Base-by-base conservation (phyloP, 92 coral and sea anemone genomes). In the Actinernus sp. region DNA sequence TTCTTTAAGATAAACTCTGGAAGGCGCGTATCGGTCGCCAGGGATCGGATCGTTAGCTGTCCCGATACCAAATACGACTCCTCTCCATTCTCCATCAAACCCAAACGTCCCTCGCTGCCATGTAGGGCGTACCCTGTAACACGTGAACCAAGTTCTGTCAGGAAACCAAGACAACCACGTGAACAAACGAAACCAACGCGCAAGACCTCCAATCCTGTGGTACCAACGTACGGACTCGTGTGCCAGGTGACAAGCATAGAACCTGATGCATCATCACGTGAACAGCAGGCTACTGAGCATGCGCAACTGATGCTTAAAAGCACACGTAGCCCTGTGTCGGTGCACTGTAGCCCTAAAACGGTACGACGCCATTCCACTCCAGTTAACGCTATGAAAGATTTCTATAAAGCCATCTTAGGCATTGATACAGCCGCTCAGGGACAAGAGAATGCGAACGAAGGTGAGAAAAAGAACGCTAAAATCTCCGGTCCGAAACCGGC, bases 301-400 rank as follows among this genome's bases (percentile, higher is more conserved):
- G 66, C 57, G 78, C 55, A 57, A 52, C 30, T 70, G 58, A 53
- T 70, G 65, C 44, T 70, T 3, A 61, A 62, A 10, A 70, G 78
- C 46, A 70, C 65, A 4, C 30, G 58, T 16, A 56, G 65, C 30
- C 78, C 78, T 14, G 11, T 70, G 34, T 70, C 78, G n/a, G 78
- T 70, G 3, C 78, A 70, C 31, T 70, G 78, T 33, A 70, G 78
- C 57, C 78, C 78, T 30, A 57, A 40, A 58, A 55, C 78, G 25
- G 2, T 57, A 27, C 60, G 78, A 31, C 65, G 78, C 1, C 33
- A 56, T n/a, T 70, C 78, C 28, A 70, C 78, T 0, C 78, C 78
- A 1, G 78, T 70, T 5, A 70, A 58, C 20, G 65, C 78, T 9
- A 18, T 22, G 28, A 40, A 70, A 29, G 78, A 70, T 1, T 70